Evolutionary conservation across 2,113 vertebrate species (phyloP).

Genomic region (Pantherophis guttatus): DNA sequence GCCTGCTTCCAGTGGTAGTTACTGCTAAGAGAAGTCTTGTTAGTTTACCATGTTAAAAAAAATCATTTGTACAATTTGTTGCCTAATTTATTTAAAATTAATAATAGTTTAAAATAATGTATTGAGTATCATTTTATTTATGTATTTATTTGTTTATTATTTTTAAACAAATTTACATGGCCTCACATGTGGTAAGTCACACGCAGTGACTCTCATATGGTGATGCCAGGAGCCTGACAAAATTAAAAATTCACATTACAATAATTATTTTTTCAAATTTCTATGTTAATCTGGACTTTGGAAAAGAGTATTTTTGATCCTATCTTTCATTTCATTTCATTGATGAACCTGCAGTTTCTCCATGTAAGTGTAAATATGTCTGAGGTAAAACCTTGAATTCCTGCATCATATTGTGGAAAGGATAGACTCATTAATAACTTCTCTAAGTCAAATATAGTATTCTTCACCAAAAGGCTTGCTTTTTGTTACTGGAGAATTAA

Average conservation of each 20-base stretch:
- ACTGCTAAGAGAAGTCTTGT: neutral
- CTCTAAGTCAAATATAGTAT: neutral
- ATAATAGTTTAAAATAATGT: neutral
- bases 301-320: neutral
- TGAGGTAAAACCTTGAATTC: neutral
- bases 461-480: neutral
- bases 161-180: too few relatives aligned
- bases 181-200: too few relatives aligned
- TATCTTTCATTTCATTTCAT: neutral
- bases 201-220: too few relatives aligned
- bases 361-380: neutral
- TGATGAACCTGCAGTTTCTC: neutral
- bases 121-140: neutral
- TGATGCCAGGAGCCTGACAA: too few relatives aligned
- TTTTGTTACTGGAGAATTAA: neutral
- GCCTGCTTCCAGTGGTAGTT: neutral
- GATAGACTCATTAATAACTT: neutral
- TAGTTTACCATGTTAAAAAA: neutral
- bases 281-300: neutral
- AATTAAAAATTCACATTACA: too few relatives aligned
- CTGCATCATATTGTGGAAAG: neutral
- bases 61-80: neutral
- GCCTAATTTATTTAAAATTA: neutral
- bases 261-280: neutral
- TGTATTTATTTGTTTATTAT: too few relatives aligned